Evolutionary conservation across 2,888 invertebrate species (phyloP), one percentile per base, ranked within the genome.

Genomic region (Oscheius sp.): DNA sequence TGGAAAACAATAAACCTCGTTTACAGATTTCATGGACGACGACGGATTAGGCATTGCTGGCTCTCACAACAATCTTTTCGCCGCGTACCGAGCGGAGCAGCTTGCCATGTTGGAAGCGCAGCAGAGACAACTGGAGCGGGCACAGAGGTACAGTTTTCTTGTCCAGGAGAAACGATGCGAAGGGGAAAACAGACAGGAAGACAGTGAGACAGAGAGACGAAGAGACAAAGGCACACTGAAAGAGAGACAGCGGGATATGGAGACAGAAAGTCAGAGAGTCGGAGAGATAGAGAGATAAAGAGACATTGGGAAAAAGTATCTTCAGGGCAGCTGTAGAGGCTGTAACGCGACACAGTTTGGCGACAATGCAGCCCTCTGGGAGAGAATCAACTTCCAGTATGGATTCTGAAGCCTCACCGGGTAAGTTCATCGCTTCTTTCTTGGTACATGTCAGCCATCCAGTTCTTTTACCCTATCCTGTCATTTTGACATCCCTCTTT

Each of bases 81-180:
- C 78, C 13, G 77, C 79, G 29, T 85, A 84, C 70, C 76, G 83
- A 51, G 84, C 79, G 13, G 85, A 86, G 57, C 86, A 86, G 62
- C 62, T 85, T 74, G 85, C 83, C n/a, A 76, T 81, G 59, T 77
- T 86, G n/a, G 87, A 86, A 48, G 84, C 79, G n/a, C 84, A 86
- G 51, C 86, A 86, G 62, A 72, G 85, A 57, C 87, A 86, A 42
- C 58, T 87, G 5, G 87, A 87, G 53, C 65, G 85, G 62, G 81
- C 86, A 9, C 86, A 87, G 70, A 66, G 84, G 81, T 77, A 29
- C 10, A 32, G 9, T 10, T 57, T 57, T 57, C 7, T 57, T n/a
- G 9, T 13, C 13, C 13, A 50, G 35, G 9, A 35, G 35, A 59
- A 59, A 9, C 11, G 57, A 21, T 21, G 21, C 21, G 0, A 21